Evolutionary conservation across 2,797 vertebrate genomes (phyloP), one percentile per base, ranked within the genome.

Genomic region (Enoplosus armatus): DNA sequence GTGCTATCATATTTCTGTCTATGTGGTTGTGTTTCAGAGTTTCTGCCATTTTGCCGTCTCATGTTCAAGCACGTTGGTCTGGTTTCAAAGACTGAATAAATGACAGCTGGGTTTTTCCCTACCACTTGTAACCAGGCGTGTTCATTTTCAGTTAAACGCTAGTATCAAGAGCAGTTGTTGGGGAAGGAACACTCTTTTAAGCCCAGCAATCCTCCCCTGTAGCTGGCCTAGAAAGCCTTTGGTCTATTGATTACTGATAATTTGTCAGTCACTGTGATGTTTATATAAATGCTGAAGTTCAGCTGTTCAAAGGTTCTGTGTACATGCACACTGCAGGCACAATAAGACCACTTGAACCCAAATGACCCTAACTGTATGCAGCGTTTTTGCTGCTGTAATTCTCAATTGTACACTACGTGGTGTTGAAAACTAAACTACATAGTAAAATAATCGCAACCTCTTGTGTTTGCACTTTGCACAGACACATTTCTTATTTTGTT

Each of bases 251-350:
- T 87, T 66, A 48, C 53, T 61, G 64, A 72, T 79, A 85, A 75
- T 24, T 27, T 26, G 22, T 27, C 43, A 56, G 27, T 67, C 6
- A 35, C 54, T 55, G 15, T 60, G 59, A 51, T 85, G 86, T 89
- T 85, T 89, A 63, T 79, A 20, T 53, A 75, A 83, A 87, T 33
- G 15, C 65, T 61, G 56, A 82, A 75, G 83, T 80, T 79, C 68
- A 85, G 27, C 51, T 54, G 82, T 82, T 64, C 90, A 89, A 93
- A 88, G 84, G 75, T 89, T 83, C 33, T 80, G 45, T 64, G 55
- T 76, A 20, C 20, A 47, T 53, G 29, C 33, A 51, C 16, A n/a
- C 27, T 74, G 8, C 22, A 55, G 11, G 18, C 22, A 54, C 11
- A 51, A 51, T 55, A 6, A 37, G 15, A 59, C 5, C 41, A 59